phyloP scores from a whole-genome alignment of 2,888 invertebrate genomes.

The Ormyrus pomaceus region DNA sequence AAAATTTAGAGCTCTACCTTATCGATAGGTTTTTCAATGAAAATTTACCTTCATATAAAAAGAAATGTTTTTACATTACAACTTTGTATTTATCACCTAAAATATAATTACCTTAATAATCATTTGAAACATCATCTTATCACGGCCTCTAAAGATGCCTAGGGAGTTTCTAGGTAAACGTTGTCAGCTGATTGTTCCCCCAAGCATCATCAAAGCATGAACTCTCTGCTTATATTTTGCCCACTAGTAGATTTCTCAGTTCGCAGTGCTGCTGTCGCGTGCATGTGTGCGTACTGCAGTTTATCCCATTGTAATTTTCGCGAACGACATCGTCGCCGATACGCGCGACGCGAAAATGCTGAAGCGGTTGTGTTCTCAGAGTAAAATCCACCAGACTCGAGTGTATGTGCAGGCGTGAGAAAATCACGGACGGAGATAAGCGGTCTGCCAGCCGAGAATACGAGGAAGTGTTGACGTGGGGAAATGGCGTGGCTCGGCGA shows the following conservation, averaged over 20 bases:
- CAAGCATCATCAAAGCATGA: neutral
- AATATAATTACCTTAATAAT: too few species aligned
- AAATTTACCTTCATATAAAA: too few species aligned
- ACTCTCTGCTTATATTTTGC: constrained; percentile 41
- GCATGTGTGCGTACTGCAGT: neutral
- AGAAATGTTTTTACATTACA: too few species aligned
- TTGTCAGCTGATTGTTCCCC: constrained; percentile 35
- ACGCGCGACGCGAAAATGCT: neutral
- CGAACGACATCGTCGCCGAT: neutral
- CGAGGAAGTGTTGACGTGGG: constrained; percentile 66
- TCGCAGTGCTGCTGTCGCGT: constrained; percentile 42
- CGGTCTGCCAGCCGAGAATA: too few species aligned
- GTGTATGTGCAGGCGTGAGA: constrained; percentile 67
- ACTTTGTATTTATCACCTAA: too few species aligned
- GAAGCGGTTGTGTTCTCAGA: too few species aligned
- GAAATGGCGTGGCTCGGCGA: constrained; percentile 75
- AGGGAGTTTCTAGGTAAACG: constrained; percentile 21
- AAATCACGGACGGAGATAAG: constrained; percentile 56
- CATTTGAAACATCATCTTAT: too few species aligned
- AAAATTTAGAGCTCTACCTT: too few species aligned
- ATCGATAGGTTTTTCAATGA: too few species aligned
- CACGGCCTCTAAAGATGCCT: neutral
- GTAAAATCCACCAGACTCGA: neutral
- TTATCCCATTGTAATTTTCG: constrained; percentile 29
- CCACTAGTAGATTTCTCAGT: constrained; percentile 12